Evolutionary conservation across 2,113 vertebrate genomes (phyloP).

Genomic region (Laticauda colubrina): DNA sequence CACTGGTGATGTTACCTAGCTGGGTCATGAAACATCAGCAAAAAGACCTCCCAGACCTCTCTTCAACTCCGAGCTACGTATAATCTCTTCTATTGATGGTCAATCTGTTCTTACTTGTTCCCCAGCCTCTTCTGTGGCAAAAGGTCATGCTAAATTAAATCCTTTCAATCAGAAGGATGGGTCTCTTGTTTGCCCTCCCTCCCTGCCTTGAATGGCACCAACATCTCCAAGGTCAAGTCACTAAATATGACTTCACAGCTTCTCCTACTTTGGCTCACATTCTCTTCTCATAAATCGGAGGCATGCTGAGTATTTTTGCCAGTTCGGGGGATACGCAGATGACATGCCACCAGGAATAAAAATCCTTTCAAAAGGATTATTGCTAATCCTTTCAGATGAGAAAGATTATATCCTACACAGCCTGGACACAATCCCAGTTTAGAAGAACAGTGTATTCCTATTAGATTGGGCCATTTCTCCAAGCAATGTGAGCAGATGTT

Average conservation of each 20-base stretch:
- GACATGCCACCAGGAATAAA: constrained; percentile 35
- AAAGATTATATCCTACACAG: constrained; percentile 40
- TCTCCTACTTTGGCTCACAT: constrained; percentile 6
- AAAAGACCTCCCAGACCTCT: background rate
- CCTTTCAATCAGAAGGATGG: background rate
- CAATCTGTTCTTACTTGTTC: background rate
- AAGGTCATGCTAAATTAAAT: background rate
- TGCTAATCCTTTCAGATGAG: constrained; percentile 15
- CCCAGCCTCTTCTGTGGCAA: background rate
- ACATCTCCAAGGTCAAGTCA: background rate
- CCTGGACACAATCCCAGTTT: constrained; percentile 5
- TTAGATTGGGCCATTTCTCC: constrained; percentile 19
- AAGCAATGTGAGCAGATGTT: background rate
- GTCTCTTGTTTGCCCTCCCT: background rate
- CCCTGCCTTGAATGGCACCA: background rate
- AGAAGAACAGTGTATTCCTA: constrained; percentile 46
- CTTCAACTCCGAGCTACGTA: background rate
- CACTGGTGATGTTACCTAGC: background rate
- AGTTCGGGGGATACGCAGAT: constrained; percentile 55
- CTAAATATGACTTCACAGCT: background rate
- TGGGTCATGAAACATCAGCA: background rate
- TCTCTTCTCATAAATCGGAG: background rate
- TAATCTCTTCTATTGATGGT: background rate
- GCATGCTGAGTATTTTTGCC: constrained; percentile 18
- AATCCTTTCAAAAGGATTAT: constrained; percentile 39